Base-by-base conservation (phyloP, 2,888 invertebrate species). In the Laothoe populi region DNA sequence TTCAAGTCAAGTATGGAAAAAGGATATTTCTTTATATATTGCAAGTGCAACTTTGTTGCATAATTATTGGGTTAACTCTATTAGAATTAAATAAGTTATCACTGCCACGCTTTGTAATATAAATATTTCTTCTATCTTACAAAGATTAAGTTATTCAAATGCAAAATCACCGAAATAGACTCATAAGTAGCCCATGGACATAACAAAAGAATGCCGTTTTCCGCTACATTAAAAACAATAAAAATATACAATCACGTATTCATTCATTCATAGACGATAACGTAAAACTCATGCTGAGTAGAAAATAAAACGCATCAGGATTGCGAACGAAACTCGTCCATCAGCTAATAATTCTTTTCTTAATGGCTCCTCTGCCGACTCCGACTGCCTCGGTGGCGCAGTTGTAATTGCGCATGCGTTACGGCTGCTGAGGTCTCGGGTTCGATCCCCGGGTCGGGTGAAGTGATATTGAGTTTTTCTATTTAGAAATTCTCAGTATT, bases 311-410 rank as follows among this genome's bases (percentile, higher is more conserved):
- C 77, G 80, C 79, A 76, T 75, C 66, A 77, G 77, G 82, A 79
- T 84, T 86, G 87, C 83, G 83, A 83, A 81, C 79, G 78, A 86
- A 88, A 89, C 86, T 81, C 84, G 86, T 86, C 83, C 73, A 73
- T 77, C 77, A 82, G 82, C 85, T 89, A 84, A 88, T 89, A 87
- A 84, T 86, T 87, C 83, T 80, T 79, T 82, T 79, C 83, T 84
- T 91, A 89, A 91, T 89, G 83, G 86, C 78, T 77, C 83, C 84
- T n/a, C n/a, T n/a, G n/a, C n/a, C n/a, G n/a, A n/a, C n/a, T n/a
- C n/a, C n/a, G n/a, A n/a, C n/a, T n/a, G n/a, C n/a, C n/a, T n/a
- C n/a, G n/a, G n/a, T n/a, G n/a, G n/a, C n/a, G n/a, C n/a, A n/a
- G n/a, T n/a, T n/a, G n/a, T n/a, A n/a, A n/a, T n/a, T n/a, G n/a